A percentile compares a stretch with the other conserved stretches of the same genome.
These are phyloP conservation scores for Zele albiditarsus DNA, from an alignment of 2,888 invertebrate species.

Conservation along the genomic window DNA sequence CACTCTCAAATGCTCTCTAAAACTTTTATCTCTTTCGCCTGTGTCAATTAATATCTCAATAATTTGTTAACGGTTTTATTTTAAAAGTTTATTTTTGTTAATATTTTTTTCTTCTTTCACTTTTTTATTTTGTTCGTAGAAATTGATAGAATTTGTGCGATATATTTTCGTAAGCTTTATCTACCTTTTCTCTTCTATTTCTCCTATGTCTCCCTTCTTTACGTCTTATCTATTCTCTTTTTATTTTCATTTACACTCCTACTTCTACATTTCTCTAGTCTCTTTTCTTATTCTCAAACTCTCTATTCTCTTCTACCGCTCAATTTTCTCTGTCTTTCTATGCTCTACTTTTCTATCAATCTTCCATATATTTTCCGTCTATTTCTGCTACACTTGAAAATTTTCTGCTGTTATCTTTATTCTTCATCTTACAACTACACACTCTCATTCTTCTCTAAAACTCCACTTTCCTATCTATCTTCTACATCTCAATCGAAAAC, in stretches of 20 bases:
- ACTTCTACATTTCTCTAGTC: slow-evolving; percentile 5
- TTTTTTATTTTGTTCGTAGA: slow-evolving; percentile 6
- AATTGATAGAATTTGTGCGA: neutral
- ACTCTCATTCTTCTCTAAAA: slow-evolving; percentile 21
- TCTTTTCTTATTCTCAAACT: slow-evolving; percentile 15
- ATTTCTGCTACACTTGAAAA: no score
- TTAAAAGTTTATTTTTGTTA: slow-evolving; percentile 27
- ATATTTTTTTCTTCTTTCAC: slow-evolving; percentile 30
- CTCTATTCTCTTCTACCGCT: neutral
- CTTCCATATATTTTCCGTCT: no score
- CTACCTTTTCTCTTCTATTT: slow-evolving; percentile 11
- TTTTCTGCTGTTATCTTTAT: no score
- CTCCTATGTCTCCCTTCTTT: neutral
- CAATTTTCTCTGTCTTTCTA: slow-evolving; percentile 22
- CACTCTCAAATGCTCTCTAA: neutral
- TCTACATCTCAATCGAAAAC: neutral
- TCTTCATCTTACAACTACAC: no score
- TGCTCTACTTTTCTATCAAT: no score
- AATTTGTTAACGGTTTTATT: neutral
- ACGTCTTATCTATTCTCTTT: neutral
- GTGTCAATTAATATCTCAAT: slow-evolving; percentile 10
- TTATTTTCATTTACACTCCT: neutral
- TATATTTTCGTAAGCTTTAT: slow-evolving; percentile 7
- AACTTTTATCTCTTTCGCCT: slow-evolving; percentile 23
- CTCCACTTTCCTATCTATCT: slow-evolving; percentile 17